A percentile compares a stretch with the other conserved stretches of the same genome.
These are phyloP conservation scores for Acanthornis magna DNA, from an alignment of 2,797 vertebrate genomes.

Conservation along the genomic window DNA sequence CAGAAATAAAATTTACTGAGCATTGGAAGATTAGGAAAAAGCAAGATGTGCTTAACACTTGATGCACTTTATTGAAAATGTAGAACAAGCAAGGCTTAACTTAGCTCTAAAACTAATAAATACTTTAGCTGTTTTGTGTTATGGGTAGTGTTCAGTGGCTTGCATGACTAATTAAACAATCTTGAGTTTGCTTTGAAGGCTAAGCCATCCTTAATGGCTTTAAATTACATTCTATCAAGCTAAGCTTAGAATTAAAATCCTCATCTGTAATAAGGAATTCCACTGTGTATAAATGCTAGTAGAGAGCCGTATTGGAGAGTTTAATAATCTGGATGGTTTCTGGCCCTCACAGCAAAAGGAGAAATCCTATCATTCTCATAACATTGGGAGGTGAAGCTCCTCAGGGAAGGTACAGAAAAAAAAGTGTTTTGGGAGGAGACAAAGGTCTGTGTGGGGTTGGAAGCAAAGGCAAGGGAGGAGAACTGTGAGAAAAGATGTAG, in stretches of 20 bases:
- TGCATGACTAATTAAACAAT: conserved; percentile 75
- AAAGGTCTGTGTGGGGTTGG: not conserved
- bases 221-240: conserved; percentile 73
- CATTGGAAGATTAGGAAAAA: conserved; percentile 59
- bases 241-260: conserved; percentile 70
- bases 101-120: conserved; percentile 70
- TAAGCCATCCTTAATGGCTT: conserved; percentile 72
- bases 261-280: conserved; percentile 68
- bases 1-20: conserved; percentile 61
- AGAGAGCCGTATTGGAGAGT: conserved; percentile 8
- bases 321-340: conserved; percentile 23
- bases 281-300: conserved; percentile 53
- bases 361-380: not conserved
- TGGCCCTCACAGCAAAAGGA: not conserved
- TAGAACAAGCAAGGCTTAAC: conserved; percentile 57
- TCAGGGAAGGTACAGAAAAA: not conserved
- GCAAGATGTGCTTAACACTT: conserved; percentile 58
- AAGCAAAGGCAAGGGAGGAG: not conserved
- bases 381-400: not conserved
- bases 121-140: conserved; percentile 61
- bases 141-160: conserved; percentile 58
- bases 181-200: conserved; percentile 71
- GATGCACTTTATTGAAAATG: conserved; percentile 65
- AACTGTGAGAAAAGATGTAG: not conserved
- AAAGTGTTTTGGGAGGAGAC: not conserved